phyloP scores from a whole-genome alignment of 1,140 invertebrate genomes.

The Trachelipus rathkii region DNA sequence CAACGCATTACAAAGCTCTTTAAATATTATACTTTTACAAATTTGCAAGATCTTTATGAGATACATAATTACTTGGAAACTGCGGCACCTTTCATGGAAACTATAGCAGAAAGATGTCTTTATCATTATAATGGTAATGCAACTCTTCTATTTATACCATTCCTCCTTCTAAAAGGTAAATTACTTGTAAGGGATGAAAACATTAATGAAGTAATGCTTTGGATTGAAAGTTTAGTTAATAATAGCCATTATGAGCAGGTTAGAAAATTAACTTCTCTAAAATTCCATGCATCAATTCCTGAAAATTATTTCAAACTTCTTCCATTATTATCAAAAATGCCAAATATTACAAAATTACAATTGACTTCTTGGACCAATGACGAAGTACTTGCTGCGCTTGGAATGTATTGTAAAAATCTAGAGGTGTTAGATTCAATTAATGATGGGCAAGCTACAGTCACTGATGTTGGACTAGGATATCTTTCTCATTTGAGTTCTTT shows the following conservation, averaged over 20 bases:
- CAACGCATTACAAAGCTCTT: too few relatives aligned
- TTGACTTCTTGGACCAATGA: neutral
- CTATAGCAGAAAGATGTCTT: neutral
- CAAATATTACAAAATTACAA: neutral
- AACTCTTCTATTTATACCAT: neutral
- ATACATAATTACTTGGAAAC: neutral
- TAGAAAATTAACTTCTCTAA: neutral
- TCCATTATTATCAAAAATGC: neutral
- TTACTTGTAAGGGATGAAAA: neutral
- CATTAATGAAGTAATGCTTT: neutral
- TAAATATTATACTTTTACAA: too few relatives aligned
- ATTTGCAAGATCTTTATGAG: too few relatives aligned
- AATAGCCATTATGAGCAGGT: neutral
- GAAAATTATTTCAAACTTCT: neutral
- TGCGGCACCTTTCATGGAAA: neutral
- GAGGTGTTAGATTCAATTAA: neutral
- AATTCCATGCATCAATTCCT: neutral
- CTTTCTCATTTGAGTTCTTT: neutral
- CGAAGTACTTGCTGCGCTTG: neutral
- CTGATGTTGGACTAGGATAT: neutral
- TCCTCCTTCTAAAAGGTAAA: neutral
- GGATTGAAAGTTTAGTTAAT: neutral
- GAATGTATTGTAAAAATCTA: slow-evolving; percentile 2
- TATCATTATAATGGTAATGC: neutral
- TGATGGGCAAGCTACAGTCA: neutral